Evolutionary conservation across 2,113 vertebrate genomes (phyloP).

Genomic region (Nicator chloris): DNA sequence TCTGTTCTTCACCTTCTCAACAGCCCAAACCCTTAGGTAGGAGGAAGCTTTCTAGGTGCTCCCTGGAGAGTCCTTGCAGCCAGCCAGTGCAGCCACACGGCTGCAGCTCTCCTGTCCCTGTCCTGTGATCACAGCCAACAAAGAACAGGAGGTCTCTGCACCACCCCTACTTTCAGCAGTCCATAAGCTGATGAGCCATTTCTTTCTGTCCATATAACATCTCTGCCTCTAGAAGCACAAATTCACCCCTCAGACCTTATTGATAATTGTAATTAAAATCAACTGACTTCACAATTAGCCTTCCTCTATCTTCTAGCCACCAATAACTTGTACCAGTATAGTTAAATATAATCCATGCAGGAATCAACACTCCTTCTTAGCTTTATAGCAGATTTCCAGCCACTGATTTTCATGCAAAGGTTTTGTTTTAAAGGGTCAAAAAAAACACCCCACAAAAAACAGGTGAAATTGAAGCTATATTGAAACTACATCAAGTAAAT

Average conservation of each 20-base stretch:
- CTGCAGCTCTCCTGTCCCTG: background rate
- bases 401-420: background rate
- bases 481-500: background rate
- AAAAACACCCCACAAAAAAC: background rate
- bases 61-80: background rate
- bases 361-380: background rate
- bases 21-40: background rate
- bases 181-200: background rate
- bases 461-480: background rate
- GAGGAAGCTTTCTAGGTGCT: background rate
- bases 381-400: background rate
- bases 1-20: background rate
- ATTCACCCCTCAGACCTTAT: background rate
- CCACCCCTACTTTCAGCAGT: background rate
- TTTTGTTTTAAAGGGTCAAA: background rate
- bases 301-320: background rate
- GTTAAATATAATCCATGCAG: background rate
- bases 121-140: background rate
- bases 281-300: background rate
- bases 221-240: background rate
- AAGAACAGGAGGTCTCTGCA: background rate
- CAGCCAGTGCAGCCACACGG: accelerated
- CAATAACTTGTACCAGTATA: background rate
- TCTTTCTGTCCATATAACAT: background rate
- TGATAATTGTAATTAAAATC: background rate